phyloP scores from a whole-genome alignment of 2,113 vertebrate genomes.

The Deroptyus accipitrinus region DNA sequence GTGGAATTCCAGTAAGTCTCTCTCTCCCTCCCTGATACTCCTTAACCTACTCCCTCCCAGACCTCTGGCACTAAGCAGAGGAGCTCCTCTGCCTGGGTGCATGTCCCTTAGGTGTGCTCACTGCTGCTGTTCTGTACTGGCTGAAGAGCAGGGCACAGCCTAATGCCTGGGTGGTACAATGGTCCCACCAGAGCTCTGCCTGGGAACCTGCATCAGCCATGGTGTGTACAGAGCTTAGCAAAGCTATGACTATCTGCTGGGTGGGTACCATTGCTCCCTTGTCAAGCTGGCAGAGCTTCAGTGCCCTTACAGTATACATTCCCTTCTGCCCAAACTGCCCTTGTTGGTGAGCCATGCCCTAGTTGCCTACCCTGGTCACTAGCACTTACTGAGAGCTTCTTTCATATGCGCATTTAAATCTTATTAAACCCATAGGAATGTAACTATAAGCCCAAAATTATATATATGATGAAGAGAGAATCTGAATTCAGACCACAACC shows the following conservation, averaged over 20 bases:
- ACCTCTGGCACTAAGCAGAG: neutral
- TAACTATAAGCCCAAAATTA: neutral
- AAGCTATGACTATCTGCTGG: neutral
- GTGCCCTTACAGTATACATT: neutral
- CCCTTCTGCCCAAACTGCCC: neutral
- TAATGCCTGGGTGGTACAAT: neutral
- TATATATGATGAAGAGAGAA: neutral
- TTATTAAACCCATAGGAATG: neutral
- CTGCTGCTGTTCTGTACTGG: neutral
- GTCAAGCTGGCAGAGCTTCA: neutral
- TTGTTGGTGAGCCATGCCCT: neutral
- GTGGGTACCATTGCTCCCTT: neutral
- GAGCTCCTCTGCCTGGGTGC: too few species aligned
- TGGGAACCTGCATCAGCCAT: neutral
- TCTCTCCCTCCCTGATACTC: neutral
- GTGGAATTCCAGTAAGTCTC: neutral
- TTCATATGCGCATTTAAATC: neutral
- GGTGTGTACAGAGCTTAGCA: neutral
- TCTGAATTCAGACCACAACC: neutral
- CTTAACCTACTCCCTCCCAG: neutral
- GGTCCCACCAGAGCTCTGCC: neutral
- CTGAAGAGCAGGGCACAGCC: neutral
- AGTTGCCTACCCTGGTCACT: neutral
- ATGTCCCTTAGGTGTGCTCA: neutral
- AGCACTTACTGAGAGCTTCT: neutral